Base-by-base conservation (phyloP, 1,140 invertebrate genomes). In the Drosophila cardini region DNA sequence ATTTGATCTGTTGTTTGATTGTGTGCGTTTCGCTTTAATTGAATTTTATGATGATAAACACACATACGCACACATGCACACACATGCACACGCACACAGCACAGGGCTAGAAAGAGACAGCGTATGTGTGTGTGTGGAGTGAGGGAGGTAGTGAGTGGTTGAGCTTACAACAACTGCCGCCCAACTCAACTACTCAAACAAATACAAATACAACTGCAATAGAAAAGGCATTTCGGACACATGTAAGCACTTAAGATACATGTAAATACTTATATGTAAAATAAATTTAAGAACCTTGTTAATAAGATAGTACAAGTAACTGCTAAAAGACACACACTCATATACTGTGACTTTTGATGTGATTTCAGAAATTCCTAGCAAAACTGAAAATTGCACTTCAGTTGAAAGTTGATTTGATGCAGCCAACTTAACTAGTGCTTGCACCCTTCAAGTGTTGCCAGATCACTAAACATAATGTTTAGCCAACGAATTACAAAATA, bases 1-100 rank as follows among this genome's bases (percentile, higher is more conserved):
- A 87, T 87, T 87, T 87, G 83, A 87, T 87, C 83, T 87, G 86
- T 89, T 87, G 84, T 89, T 87, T 87, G 83, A 87, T 87, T 87
- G 83, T 87, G 80, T 71, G 83, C 76, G 79, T 69, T 82, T 89
- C 80, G 71, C 79, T 87, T 87, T 87, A 87, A 87, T 87, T 87
- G 83, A 87, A 84, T 84, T 84, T 84, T 84, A 84, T 84, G 81
- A 84, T 84, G 80, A 87, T 87, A 80, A 84, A 86, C 82, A 80
- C 69, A 75, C 58, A 68, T 34, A 43, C 18, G 55, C 13, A 46
- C 26, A 18, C 62, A 50, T 30, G 42, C 50, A 43, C 26, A 56
- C 11, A 11, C 18, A 40, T 60, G 40, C 36, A 42, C 38, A 57
- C 6, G 21, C 34, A 18, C 30, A 26, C n/a, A 11, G 56, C 40